Conservation (phyloP, 2,888 invertebrate genomes). For the Pardosa pseudoannulata region DNA sequence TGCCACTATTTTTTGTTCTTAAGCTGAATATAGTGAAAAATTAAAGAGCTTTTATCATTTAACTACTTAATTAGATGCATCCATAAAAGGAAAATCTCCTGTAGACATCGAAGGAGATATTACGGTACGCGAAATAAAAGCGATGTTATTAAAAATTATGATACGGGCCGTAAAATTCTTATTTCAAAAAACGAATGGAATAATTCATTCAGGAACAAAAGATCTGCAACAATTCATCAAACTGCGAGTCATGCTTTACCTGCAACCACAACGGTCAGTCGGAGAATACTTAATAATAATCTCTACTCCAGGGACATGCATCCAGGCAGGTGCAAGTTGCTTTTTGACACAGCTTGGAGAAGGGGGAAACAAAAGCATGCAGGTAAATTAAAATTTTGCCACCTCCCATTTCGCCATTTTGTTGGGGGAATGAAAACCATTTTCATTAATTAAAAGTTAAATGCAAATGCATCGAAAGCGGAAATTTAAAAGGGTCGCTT, state of each 20-base stretch:
- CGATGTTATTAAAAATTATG: background rate
- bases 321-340: constrained; percentile 37
- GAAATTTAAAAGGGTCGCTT: constrained; percentile 71
- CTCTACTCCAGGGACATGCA: constrained; percentile 27
- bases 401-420: constrained; percentile 20
- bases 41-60: too few relatives aligned
- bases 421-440: constrained; percentile 44
- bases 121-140: too few relatives aligned
- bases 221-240: background rate
- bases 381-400: constrained; percentile 68
- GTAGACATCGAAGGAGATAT: too few relatives aligned
- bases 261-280: constrained; percentile 33
- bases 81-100: too few relatives aligned
- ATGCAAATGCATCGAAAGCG: constrained; percentile 70
- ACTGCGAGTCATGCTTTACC: background rate
- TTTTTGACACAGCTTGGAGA: constrained; percentile 47
- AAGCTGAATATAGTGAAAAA: too few relatives aligned
- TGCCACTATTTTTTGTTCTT: too few relatives aligned
- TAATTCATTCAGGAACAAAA: constrained; percentile 1
- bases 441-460: constrained; percentile 72
- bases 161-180: background rate
- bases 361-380: constrained; percentile 34
- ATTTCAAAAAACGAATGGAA: constrained; percentile 2
- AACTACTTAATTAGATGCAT: too few relatives aligned
- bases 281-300: constrained; percentile 66